Conservation (phyloP, 1,140 invertebrate genomes). For the Vollenhovia emeryi region DNA sequence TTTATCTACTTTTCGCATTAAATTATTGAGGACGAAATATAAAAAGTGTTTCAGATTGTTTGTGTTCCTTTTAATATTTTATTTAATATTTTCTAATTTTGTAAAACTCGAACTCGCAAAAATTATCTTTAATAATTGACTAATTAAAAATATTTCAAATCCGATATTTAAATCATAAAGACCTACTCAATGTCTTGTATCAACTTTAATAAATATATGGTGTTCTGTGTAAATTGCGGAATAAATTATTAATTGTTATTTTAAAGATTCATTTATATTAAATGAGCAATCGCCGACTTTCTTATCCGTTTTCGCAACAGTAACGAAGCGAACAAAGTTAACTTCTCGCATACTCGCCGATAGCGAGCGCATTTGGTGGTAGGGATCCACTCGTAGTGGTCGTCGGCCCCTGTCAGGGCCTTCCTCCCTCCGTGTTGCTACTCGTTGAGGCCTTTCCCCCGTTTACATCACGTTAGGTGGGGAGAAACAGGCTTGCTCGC, state of each 20-base stretch:
- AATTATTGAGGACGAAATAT: not conserved
- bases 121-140: not conserved
- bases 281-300: slow-evolving; percentile 45
- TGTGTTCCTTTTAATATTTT: not conserved
- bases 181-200: not conserved
- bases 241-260: not conserved
- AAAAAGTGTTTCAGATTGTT: not conserved
- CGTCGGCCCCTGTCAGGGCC: slow-evolving; percentile 72
- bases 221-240: not conserved
- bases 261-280: not conserved
- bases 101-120: not conserved
- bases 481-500: slow-evolving; percentile 19
- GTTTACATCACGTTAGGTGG: slow-evolving; percentile 42
- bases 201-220: not conserved
- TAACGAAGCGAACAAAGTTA: slow-evolving; percentile 53
- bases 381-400: slow-evolving; percentile 68
- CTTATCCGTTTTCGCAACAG: slow-evolving; percentile 32
- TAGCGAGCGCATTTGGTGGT: slow-evolving; percentile 41
- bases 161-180: not conserved
- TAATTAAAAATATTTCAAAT: not conserved
- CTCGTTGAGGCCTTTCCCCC: slow-evolving; percentile 45
- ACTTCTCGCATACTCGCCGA: slow-evolving; percentile 62
- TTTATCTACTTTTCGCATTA: not conserved
- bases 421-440: slow-evolving; percentile 51
- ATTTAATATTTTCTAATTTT: not conserved